These are phyloP conservation scores for Falco punctatus DNA, from an alignment of 2,113 vertebrate species.

Conservation along the genomic window DNA sequence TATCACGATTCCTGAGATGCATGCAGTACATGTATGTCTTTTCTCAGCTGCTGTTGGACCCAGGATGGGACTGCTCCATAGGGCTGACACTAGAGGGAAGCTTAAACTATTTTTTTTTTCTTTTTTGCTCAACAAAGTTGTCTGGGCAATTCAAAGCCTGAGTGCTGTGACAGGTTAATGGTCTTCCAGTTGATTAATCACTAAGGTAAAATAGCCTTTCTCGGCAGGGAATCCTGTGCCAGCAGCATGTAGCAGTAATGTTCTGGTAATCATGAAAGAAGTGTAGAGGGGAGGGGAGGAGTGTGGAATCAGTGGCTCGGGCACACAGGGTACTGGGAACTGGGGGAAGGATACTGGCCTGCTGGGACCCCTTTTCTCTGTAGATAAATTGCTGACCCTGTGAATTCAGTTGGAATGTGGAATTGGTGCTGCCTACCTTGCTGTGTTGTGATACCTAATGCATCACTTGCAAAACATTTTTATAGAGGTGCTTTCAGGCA, in stretches of 20 bases:
- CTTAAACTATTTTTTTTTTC: neutral
- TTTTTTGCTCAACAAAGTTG: neutral
- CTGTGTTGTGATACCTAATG: neutral
- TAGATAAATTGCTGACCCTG: neutral
- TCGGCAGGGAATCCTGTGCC: neutral
- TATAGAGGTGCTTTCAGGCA: neutral
- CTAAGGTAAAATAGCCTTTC: conserved; percentile 6
- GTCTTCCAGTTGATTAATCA: neutral
- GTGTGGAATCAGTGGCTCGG: neutral
- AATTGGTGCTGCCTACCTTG: neutral
- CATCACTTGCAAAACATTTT: neutral
- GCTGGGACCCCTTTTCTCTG: neutral
- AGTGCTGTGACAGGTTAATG: conserved; percentile 21
- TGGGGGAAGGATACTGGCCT: neutral
- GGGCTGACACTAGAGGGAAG: neutral
- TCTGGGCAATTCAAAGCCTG: neutral
- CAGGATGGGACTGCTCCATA: neutral
- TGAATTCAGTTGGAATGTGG: neutral
- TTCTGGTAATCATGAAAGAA: neutral
- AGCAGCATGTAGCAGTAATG: neutral
- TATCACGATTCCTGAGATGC: neutral
- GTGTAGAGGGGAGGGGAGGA: neutral
- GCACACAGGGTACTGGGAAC: neutral
- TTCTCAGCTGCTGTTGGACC: neutral
- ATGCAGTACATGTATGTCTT: neutral